Evolutionary conservation across 2,797 vertebrate species (phyloP), one percentile per base, ranked within the genome.

Genomic region (Anguilla marmorata): DNA sequence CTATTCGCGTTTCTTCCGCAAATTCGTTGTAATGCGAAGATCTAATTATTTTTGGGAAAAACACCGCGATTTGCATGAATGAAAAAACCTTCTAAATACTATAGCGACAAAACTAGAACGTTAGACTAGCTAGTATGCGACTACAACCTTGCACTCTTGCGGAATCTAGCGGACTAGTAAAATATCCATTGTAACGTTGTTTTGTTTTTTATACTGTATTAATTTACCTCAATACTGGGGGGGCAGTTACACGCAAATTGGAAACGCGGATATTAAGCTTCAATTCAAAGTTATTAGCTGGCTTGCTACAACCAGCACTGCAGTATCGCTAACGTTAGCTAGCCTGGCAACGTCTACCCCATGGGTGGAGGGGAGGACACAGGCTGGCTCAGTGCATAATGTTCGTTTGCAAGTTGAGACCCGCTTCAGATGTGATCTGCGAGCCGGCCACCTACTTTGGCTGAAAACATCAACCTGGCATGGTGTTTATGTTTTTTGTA

Each of bases 301-400:
- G 45, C 45, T n/a, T 6, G 24, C 41, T 80, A 6, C 33, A 76
- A 21, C 37, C 16, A 79, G 33, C 74, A 7, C 33, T 41, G 33
- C 3, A 72, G 27, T 30, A 37, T 45, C 33, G 12, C 9, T 21
- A 79, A 30, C 37, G 79, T n/a, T n/a, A n/a, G 45, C 79, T 24
- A 82, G 24, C 79, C 45, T 21, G 7, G 6, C 14, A 9, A 24
- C 41, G 79, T 82, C 16, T 45, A 41, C n/a, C 24, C 16, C 33
- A 41, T 79, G 74, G 74, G 74, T 45, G 74, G 74, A 79, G 74
- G 74, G 8, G 69, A 45, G 41, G 74, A 19, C 21, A 79, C 74
- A 21, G 63, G 24, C 37, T 37, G 3, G 30, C 12, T 80, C 76
- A 48, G 76, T 80, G 41, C 45, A 50, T 41, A 37, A 30, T 12